Conservation (phyloP, 2,888 invertebrate species). For the Nomada flava region DNA sequence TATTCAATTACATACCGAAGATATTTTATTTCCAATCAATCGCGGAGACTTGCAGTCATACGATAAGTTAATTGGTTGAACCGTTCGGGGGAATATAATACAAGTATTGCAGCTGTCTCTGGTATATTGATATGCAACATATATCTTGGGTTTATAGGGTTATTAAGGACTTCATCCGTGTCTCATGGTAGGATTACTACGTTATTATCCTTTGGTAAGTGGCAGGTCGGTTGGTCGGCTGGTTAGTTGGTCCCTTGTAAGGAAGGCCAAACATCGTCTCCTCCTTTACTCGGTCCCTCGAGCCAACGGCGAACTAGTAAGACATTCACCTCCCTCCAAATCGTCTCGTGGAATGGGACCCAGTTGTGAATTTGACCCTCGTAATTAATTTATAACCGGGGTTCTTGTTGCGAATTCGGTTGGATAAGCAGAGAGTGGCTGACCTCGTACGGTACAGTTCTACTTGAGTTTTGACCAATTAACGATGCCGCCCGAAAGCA, state of each 20-base stretch:
- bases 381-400: slow-evolving; percentile 81
- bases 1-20: neutral
- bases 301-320: slow-evolving; percentile 74
- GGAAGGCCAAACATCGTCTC: slow-evolving; percentile 80
- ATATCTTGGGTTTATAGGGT: slow-evolving; percentile 74
- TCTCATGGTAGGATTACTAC: slow-evolving; percentile 76
- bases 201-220: slow-evolving; percentile 81
- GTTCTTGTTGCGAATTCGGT: slow-evolving; percentile 67
- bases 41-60: neutral
- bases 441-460: slow-evolving; percentile 61
- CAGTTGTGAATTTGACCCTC: slow-evolving; percentile 78
- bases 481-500: slow-evolving; percentile 33
- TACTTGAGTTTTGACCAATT: slow-evolving; percentile 57
- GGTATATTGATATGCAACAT: slow-evolving; percentile 72
- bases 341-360: slow-evolving; percentile 65
- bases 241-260: slow-evolving; percentile 76
- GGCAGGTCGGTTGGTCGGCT: slow-evolving; percentile 77
- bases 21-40: slow-evolving; percentile 1
- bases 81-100: slow-evolving; percentile 22
- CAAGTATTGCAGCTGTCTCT: slow-evolving; percentile 40
- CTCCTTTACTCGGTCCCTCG: slow-evolving; percentile 73
- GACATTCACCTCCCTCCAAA: slow-evolving; percentile 70
- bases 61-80: slow-evolving; percentile 51
- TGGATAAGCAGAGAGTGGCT: slow-evolving; percentile 57
- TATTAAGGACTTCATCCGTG: slow-evolving; percentile 77